Evolutionary conservation across 2,888 invertebrate genomes (phyloP).

Genomic region (Andrena hattorfiana): DNA sequence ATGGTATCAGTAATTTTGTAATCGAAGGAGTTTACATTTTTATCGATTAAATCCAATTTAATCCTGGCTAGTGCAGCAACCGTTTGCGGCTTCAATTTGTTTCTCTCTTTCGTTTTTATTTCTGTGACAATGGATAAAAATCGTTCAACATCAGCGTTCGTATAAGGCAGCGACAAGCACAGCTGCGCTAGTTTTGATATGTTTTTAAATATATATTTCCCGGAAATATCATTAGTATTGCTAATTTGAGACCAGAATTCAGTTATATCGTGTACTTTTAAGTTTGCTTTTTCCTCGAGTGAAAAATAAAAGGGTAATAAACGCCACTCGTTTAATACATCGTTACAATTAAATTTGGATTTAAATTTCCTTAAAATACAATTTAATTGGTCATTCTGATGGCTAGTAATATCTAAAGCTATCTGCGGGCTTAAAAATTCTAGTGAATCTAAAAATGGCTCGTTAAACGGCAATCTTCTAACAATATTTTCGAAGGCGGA

Average conservation of each 20-base stretch:
- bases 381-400: not conserved
- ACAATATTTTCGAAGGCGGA: not conserved
- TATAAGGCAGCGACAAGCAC: not conserved
- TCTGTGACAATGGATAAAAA: constrained; percentile 3
- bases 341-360: not conserved
- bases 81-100: constrained; percentile 9
- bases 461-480: not conserved
- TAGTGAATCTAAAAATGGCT: not conserved
- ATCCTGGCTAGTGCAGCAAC: not conserved
- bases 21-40: not conserved
- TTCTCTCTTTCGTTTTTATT: not conserved
- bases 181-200: not conserved
- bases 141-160: not conserved
- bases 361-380: not conserved
- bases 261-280: not conserved
- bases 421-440: not conserved
- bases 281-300: not conserved
- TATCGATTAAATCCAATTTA: constrained; percentile 2
- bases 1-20: not conserved
- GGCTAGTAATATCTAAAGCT: not conserved
- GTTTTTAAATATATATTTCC: not conserved
- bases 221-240: not conserved
- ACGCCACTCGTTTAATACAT: constrained; percentile 1
- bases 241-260: not conserved
- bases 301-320: not conserved